Conservation (phyloP, 2,797 vertebrate species). For the Octomys mimax region DNA sequence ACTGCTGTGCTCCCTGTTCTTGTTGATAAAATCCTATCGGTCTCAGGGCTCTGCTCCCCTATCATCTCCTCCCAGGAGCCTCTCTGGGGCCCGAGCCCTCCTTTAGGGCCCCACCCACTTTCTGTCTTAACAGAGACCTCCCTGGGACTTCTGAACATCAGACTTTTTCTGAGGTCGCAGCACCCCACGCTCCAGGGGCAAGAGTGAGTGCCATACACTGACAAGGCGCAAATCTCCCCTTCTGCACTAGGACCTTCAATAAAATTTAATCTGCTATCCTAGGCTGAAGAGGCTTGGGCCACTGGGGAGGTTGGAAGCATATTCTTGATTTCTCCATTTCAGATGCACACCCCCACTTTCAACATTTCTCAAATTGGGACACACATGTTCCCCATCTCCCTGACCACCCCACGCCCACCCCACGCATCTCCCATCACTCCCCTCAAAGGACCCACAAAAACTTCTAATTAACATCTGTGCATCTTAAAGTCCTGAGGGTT, state of each 20-base stretch:
- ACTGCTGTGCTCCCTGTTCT: background rate
- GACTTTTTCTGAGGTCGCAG: background rate
- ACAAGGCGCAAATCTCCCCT: background rate
- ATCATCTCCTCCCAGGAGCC: background rate
- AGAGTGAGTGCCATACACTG: rapidly evolving
- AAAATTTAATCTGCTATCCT: background rate
- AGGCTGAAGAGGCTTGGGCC: rapidly evolving
- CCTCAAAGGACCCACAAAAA: no score
- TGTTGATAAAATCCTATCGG: background rate
- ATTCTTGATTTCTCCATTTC: background rate
- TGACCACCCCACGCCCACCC: background rate
- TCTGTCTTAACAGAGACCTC: rapidly evolving
- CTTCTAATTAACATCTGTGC: background rate
- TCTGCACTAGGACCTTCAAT: background rate
- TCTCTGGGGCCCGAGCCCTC: background rate
- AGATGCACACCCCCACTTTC: background rate
- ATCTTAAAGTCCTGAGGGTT: background rate
- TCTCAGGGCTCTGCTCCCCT: background rate
- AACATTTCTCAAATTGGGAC: background rate
- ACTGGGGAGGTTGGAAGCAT: no score
- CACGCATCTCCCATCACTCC: no score
- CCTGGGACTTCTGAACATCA: background rate
- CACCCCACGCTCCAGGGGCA: rapidly evolving
- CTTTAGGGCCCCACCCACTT: rapidly evolving
- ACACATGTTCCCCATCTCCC: background rate